These are phyloP conservation scores for Ploceus nigricollis DNA, from an alignment of 2,113 vertebrate species.

Conservation along the genomic window DNA sequence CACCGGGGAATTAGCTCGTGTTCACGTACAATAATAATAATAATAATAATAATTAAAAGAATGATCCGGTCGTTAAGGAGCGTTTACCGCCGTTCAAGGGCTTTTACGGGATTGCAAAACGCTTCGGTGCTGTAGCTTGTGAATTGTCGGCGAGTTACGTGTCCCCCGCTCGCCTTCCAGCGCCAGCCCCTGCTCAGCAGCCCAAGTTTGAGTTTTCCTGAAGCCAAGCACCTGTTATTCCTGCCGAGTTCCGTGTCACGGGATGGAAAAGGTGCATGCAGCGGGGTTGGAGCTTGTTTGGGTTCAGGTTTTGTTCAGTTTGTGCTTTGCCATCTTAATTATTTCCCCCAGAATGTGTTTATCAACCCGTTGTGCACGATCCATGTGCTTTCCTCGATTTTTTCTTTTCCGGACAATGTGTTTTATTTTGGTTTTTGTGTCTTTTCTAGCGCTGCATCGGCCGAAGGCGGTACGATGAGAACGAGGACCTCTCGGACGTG, in stretches of 20 bases:
- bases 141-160: not conserved
- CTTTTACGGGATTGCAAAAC: not conserved
- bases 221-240: conserved; percentile 45
- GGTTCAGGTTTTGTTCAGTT: not conserved
- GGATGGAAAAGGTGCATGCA: conserved; percentile 26
- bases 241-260: not conserved
- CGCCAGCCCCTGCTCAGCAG: not conserved
- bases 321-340: not conserved
- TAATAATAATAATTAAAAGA: not conserved
- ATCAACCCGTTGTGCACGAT: not conserved
- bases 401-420: not conserved
- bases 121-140: not conserved
- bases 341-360: not conserved
- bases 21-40: not conserved
- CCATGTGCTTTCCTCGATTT: not conserved
- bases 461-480: conserved; percentile 90
- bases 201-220: not conserved
- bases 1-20: not conserved
- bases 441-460: conserved; percentile 85
- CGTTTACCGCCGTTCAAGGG: not conserved
- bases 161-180: not conserved
- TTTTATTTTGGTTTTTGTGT: conserved; percentile 33
- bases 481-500: conserved; percentile 92
- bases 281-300: not conserved
- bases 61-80: not conserved